These are phyloP conservation scores for Geotrupes spiniger DNA, from an alignment of 2,888 invertebrate species.

Conservation along the genomic window DNA sequence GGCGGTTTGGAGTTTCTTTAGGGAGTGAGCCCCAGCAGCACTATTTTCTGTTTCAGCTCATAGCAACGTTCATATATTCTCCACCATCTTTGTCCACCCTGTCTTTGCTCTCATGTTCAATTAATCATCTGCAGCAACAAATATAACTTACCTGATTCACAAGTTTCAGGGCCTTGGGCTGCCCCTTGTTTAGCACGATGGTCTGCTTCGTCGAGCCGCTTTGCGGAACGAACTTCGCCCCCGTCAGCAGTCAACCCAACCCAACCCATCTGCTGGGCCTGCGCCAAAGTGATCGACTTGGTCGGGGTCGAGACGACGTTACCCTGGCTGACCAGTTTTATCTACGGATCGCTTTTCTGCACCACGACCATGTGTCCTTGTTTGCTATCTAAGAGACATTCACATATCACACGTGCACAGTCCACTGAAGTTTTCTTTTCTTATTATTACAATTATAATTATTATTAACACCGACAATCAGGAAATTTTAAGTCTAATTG, in stretches of 20 bases:
- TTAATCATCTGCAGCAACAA: too few relatives aligned
- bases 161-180: conserved; percentile 45
- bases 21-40: too few relatives aligned
- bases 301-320: conserved; percentile 47
- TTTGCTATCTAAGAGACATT: conserved; percentile 20
- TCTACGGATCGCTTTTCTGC: conserved; percentile 34
- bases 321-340: conserved; percentile 30
- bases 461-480: too few relatives aligned
- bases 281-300: conserved; percentile 63
- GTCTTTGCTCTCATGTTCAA: too few relatives aligned
- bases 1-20: too few relatives aligned
- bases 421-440: too few relatives aligned
- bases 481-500: not conserved
- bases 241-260: conserved; percentile 51
- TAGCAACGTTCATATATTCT: too few relatives aligned
- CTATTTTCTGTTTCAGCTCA: too few relatives aligned
- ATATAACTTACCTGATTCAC: conserved; percentile 39
- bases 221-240: conserved; percentile 53
- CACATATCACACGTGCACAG: too few relatives aligned
- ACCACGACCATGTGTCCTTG: conserved; percentile 37
- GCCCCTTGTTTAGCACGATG: conserved; percentile 42
- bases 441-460: not conserved
- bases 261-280: conserved; percentile 66
- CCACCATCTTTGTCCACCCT: too few relatives aligned
- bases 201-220: conserved; percentile 49